Evolutionary conservation across 2,888 invertebrate species (phyloP).

Genomic region (Minunthozetes semirufus): DNA sequence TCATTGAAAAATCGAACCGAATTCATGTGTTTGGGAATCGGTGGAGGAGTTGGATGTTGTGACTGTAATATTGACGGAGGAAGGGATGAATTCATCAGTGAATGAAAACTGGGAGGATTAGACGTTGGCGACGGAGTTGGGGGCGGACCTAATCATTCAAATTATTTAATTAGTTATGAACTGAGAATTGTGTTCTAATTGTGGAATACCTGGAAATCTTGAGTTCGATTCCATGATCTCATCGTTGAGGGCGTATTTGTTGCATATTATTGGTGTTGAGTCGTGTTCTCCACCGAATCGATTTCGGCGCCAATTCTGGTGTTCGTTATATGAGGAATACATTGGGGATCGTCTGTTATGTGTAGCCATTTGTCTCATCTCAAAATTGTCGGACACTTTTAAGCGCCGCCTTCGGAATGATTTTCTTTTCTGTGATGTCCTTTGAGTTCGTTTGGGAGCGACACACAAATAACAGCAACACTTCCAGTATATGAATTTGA

Average conservation of each 20-base stretch:
- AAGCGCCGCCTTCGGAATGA: background rate
- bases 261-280: conserved; percentile 58
- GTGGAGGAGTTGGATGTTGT: background rate
- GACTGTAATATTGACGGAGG: too few species aligned
- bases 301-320: background rate
- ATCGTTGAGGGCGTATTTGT: conserved; percentile 60
- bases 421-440: background rate
- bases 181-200: background rate
- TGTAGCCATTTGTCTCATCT: background rate
- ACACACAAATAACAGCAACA: conserved; percentile 73
- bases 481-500: conserved; percentile 87
- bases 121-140: conserved; percentile 3
- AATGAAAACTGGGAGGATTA: conserved; percentile 15
- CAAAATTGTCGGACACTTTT: background rate
- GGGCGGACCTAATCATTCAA: background rate
- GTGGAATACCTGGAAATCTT: conserved; percentile 12
- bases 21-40: background rate
- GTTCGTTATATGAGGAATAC: background rate
- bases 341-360: background rate
- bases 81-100: background rate
- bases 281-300: conserved; percentile 35
- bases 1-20: conserved; percentile 21
- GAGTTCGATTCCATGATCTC: conserved; percentile 31
- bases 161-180: background rate
- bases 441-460: conserved; percentile 42